Evolutionary conservation across 2,797 vertebrate genomes (phyloP).

Genomic region (Smutsia temminckii): DNA sequence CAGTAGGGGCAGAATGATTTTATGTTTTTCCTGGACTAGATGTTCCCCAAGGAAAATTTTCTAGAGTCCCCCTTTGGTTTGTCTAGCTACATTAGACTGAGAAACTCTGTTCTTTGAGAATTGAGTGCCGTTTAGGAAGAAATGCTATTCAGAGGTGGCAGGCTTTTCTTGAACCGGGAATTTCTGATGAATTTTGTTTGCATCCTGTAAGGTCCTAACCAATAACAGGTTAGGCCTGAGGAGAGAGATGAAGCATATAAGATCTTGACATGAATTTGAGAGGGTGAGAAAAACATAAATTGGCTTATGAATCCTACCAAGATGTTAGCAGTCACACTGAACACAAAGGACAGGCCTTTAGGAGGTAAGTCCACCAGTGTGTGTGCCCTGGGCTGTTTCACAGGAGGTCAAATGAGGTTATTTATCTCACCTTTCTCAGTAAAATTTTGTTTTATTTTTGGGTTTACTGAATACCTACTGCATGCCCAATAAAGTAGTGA

Average conservation of each 20-base stretch:
- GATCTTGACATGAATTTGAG: background rate
- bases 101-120: background rate
- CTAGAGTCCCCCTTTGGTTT: background rate
- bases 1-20: background rate
- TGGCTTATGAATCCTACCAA: background rate
- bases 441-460: background rate
- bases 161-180: background rate
- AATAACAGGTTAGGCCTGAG: background rate
- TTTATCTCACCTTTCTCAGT: background rate
- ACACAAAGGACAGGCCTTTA: background rate
- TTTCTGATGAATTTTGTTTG: constrained; percentile 1
- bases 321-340: background rate
- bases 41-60: background rate
- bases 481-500: background rate
- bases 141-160: background rate
- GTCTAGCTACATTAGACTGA: background rate
- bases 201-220: background rate
- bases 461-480: background rate
- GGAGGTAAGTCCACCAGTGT: background rate
- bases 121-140: background rate
- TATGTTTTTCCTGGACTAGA: constrained; percentile 62
- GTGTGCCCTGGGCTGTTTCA: background rate
- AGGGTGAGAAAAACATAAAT: background rate
- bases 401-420: background rate
- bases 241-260: background rate